These are phyloP conservation scores for Holothuria glaberrima DNA, from an alignment of 35 echinoderm and acorn worm genomes.

Conservation along the genomic window DNA sequence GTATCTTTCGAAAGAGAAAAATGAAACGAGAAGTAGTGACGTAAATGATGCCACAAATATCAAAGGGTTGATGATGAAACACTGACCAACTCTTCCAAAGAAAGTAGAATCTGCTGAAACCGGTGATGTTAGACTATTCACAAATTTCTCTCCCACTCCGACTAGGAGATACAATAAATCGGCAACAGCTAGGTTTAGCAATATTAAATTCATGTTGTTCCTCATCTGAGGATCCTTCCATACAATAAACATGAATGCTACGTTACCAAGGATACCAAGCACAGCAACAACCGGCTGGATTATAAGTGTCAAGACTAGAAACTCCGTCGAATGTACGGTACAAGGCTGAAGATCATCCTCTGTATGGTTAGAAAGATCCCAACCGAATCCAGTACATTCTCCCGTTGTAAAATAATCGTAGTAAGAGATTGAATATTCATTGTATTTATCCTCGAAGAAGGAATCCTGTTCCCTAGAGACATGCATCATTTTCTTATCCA, in stretches of 20 bases:
- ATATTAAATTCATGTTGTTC: conserved; percentile 68
- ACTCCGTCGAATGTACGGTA: background rate
- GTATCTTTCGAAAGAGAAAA: conserved; percentile 66
- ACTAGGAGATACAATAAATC: conserved; percentile 59
- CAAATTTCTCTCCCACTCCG: conserved; percentile 68
- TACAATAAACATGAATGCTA: conserved; percentile 67
- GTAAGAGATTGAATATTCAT: conserved; percentile 3
- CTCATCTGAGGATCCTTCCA: conserved; percentile 67
- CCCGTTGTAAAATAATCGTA: background rate
- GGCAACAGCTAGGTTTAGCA: conserved; percentile 75
- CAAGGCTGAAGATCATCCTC: background rate
- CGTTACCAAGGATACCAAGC: conserved; percentile 63
- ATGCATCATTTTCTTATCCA: too few species aligned
- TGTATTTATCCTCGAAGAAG: too few species aligned
- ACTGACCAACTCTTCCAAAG: conserved; percentile 53
- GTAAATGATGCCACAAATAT: conserved; percentile 51
- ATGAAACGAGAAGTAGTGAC: conserved; percentile 62
- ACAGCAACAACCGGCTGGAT: conserved; percentile 65
- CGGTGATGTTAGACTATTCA: conserved; percentile 40
- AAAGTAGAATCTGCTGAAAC: conserved; percentile 39
- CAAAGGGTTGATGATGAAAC: conserved; percentile 33
- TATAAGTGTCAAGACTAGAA: background rate
- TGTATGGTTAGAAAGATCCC: background rate
- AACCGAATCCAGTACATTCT: conserved; percentile 5
- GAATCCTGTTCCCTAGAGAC: too few species aligned